These are phyloP conservation scores for Parnassius glacialis DNA, from an alignment of 2,888 invertebrate genomes.

Conservation along the genomic window DNA sequence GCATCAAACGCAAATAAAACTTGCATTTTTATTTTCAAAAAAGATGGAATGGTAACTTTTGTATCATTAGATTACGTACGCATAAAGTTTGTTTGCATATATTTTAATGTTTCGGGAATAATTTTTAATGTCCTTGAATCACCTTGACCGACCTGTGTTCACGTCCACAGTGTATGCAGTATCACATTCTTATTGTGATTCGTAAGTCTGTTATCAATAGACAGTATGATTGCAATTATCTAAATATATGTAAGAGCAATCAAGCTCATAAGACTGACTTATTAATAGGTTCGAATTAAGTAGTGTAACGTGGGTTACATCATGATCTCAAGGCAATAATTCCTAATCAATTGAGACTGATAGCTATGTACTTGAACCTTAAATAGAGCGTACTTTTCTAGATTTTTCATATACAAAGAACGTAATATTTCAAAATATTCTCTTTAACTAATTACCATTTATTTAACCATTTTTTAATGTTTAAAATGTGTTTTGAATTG, in stretches of 20 bases:
- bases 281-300: slow-evolving; percentile 1
- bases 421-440: too few species aligned
- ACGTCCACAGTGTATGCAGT: not conserved
- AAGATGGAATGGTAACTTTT: too few species aligned
- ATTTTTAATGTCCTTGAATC: slow-evolving; percentile 4
- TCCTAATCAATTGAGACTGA: slow-evolving; percentile 18
- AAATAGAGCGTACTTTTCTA: not conserved
- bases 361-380: slow-evolving; percentile 2
- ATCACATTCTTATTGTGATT: slow-evolving; percentile 3
- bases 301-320: slow-evolving; percentile 2
- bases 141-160: slow-evolving; percentile 9
- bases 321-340: slow-evolving; percentile 11
- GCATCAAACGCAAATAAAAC: not conserved
- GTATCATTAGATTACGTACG: too few species aligned
- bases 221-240: slow-evolving; percentile 2
- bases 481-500: slow-evolving; percentile 1
- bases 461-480: not conserved
- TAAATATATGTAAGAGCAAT: not conserved
- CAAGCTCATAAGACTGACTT: slow-evolving; percentile 7
- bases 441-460: not conserved
- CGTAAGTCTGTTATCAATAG: not conserved
- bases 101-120: too few species aligned
- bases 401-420: not conserved
- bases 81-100: too few species aligned
- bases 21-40: too few species aligned